Evolutionary conservation across 1,140 invertebrate species (phyloP).

Genomic region (Telenomus remus): DNA sequence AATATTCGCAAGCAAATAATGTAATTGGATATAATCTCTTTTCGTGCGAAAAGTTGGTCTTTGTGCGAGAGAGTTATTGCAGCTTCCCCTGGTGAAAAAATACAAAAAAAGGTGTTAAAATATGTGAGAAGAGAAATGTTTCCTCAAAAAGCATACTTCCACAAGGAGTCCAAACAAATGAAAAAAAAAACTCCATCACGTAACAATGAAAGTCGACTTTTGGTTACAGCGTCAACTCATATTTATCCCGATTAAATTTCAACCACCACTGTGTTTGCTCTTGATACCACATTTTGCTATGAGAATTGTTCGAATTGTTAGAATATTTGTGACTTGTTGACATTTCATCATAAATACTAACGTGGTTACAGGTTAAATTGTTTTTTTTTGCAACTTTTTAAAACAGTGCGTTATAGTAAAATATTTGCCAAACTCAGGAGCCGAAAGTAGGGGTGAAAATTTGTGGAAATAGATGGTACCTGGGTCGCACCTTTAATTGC

Average conservation of each 20-base stretch:
- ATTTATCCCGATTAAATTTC: neutral
- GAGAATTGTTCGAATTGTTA: no score
- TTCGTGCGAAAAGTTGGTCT: neutral
- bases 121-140: conserved; percentile 6
- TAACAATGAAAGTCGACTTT: conserved; percentile 1
- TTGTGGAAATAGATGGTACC: neutral
- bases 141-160: conserved; percentile 1
- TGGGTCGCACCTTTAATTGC: neutral
- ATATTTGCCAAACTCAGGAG: neutral
- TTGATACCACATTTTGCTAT: no score
- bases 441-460: neutral
- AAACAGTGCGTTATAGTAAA: neutral
- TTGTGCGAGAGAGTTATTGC: conserved; percentile 3
- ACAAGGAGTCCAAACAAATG: conserved; percentile 1
- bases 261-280: neutral
- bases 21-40: conserved; percentile 6
- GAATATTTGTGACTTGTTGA: no score
- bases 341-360: no score
- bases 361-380: no score
- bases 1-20: conserved; percentile 1
- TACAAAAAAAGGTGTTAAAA: neutral
- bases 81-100: neutral
- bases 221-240: neutral
- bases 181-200: neutral
- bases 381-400: no score